Percentiles rank a stretch among this genome's conserved stretches.
Evolutionary conservation across 2,888 invertebrate species (phyloP).

Genomic region (Orthonevra nobilis): DNA sequence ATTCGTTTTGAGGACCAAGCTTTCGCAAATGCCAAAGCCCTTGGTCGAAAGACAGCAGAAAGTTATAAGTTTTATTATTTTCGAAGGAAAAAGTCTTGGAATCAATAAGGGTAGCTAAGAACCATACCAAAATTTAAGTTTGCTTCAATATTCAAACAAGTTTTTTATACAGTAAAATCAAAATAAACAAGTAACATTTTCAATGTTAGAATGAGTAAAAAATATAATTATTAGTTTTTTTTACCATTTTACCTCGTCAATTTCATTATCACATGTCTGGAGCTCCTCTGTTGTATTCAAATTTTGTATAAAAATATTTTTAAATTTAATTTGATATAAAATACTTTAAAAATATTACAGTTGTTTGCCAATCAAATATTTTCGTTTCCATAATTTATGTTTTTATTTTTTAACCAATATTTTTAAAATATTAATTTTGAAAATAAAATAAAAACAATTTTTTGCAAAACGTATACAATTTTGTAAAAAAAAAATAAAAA

Average conservation of each 20-base stretch:
- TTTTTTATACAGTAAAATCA: too few relatives aligned
- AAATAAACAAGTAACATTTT: neutral
- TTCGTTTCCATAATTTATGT: conserved; percentile 14
- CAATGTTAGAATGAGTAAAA: conserved; percentile 4
- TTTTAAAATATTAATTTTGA: conserved; percentile 18
- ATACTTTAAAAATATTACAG: conserved; percentile 68
- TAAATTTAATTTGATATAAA: conserved; percentile 66
- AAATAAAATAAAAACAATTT: conserved; percentile 1
- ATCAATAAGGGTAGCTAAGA: too few relatives aligned
- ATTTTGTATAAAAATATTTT: conserved; percentile 71
- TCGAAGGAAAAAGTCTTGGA: too few relatives aligned
- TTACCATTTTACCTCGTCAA: conserved; percentile 51
- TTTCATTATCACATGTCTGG: conserved; percentile 78
- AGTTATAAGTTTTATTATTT: too few relatives aligned
- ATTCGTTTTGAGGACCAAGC: too few relatives aligned
- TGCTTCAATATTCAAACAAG: too few relatives aligned
- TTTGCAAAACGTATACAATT: conserved; percentile 31
- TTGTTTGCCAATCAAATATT: conserved; percentile 58
- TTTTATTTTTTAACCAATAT: conserved; percentile 12
- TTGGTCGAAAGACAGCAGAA: too few relatives aligned
- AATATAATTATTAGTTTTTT: neutral
- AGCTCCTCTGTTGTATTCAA: conserved; percentile 75
- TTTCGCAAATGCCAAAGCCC: too few relatives aligned
- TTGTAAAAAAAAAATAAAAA: conserved; percentile 8
- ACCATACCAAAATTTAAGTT: too few relatives aligned